Conservation (phyloP, 2,113 vertebrate genomes). For the Collichthys lucidus region DNA sequence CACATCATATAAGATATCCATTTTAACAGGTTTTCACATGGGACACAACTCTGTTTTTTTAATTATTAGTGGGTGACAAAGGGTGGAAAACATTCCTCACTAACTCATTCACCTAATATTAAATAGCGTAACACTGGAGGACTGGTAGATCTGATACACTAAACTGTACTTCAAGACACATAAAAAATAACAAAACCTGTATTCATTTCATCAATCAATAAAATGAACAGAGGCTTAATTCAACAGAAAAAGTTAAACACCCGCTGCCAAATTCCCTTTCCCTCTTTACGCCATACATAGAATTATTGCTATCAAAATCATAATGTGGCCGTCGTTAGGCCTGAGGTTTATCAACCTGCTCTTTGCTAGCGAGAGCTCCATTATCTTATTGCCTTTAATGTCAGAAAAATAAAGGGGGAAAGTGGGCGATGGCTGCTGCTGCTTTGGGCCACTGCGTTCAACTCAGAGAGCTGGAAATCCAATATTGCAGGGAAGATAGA, state of each 20-base stretch:
- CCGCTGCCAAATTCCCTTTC: not conserved
- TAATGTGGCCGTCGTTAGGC: constrained; percentile 30
- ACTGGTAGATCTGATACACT: not conserved
- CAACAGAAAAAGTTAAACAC: not conserved
- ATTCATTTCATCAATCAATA: not conserved
- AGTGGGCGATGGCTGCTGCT: constrained; percentile 29
- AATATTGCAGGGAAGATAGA: constrained; percentile 58
- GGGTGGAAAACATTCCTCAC: not conserved
- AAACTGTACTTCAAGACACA: not conserved
- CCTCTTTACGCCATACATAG: constrained; percentile 11
- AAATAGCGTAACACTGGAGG: not conserved
- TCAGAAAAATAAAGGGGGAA: constrained; percentile 47
- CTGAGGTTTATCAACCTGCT: constrained; percentile 43
- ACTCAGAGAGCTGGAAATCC: constrained; percentile 51
- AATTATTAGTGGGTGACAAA: not conserved
- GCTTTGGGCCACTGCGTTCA: constrained; percentile 45
- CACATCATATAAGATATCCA: not conserved
- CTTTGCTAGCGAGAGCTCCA: constrained; percentile 34
- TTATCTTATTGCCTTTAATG: constrained; percentile 65
- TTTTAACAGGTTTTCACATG: not conserved
- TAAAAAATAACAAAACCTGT: not conserved
- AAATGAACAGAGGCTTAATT: not conserved
- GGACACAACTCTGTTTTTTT: not conserved
- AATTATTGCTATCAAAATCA: constrained; percentile 46
- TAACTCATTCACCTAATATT: not conserved